Evolutionary conservation across 2,797 vertebrate genomes (phyloP).

Genomic region (Telmatherina bonti): DNA sequence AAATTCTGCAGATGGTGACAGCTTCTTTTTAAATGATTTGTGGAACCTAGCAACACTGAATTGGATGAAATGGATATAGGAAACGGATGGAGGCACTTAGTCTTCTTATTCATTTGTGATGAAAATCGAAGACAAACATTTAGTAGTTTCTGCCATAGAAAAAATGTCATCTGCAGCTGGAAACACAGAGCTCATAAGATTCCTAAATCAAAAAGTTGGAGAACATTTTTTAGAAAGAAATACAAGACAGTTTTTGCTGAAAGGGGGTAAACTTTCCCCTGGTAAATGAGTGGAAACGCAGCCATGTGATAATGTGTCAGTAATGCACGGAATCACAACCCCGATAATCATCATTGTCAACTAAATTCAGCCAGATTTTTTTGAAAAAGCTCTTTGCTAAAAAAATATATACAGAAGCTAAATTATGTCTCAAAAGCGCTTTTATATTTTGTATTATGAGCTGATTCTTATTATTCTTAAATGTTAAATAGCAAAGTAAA

Average conservation of each 20-base stretch:
- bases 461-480: too few relatives aligned
- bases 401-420: not conserved
- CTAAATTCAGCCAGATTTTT: not conserved
- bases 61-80: not conserved
- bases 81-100: not conserved
- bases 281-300: too few relatives aligned
- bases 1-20: not conserved
- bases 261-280: too few relatives aligned
- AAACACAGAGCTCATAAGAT: too few relatives aligned
- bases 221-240: too few relatives aligned
- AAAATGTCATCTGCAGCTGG: too few relatives aligned
- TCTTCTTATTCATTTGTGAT: not conserved
- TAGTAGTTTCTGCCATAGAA: not conserved
- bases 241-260: too few relatives aligned
- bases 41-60: not conserved
- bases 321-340: too few relatives aligned
- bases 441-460: too few relatives aligned
- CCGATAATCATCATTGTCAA: not conserved
- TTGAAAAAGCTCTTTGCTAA: too few relatives aligned
- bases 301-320: too few relatives aligned
- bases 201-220: too few relatives aligned
- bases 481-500: not conserved
- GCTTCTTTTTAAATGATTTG: not conserved
- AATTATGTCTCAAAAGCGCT: not conserved
- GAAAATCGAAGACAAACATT: not conserved